These are phyloP conservation scores for Esox niger DNA, from an alignment of 2,113 vertebrate species.

Conservation along the genomic window DNA sequence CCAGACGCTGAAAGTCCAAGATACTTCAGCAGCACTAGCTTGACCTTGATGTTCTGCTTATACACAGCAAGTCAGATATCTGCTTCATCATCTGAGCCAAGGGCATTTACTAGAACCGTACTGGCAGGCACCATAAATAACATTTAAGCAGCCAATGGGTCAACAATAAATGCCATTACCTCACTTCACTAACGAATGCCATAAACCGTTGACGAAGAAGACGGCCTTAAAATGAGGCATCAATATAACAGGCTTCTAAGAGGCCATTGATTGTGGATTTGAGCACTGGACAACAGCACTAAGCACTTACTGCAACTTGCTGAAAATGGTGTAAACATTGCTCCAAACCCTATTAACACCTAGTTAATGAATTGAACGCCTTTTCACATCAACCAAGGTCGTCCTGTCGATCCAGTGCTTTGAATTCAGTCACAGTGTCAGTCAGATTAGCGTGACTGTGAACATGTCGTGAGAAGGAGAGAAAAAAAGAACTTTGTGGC, in stretches of 20 bases:
- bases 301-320: conserved; percentile 62
- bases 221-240: conserved; percentile 39
- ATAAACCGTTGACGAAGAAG: conserved; percentile 68
- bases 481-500: conserved; percentile 75
- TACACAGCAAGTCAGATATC: conserved; percentile 46
- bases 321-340: conserved; percentile 55
- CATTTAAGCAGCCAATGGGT: conserved; percentile 70
- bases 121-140: conserved; percentile 68
- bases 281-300: conserved; percentile 46
- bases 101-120: conserved; percentile 57
- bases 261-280: conserved; percentile 67
- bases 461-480: conserved; percentile 40
- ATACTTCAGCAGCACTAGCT: conserved; percentile 17
- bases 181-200: conserved; percentile 65
- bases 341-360: conserved; percentile 56
- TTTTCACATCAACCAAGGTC: conserved; percentile 59
- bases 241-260: conserved; percentile 65
- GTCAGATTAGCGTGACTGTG: conserved; percentile 48
- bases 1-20: background rate
- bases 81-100: conserved; percentile 59
- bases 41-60: conserved; percentile 54
- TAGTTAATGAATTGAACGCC: conserved; percentile 57
- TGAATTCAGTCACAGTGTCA: conserved; percentile 43
- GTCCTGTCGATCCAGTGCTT: conserved; percentile 6
- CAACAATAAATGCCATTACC: conserved; percentile 73